Evolutionary conservation across 2,888 invertebrate species (phyloP), one percentile per base, ranked within the genome.

Genomic region (Hermodice carunculata): DNA sequence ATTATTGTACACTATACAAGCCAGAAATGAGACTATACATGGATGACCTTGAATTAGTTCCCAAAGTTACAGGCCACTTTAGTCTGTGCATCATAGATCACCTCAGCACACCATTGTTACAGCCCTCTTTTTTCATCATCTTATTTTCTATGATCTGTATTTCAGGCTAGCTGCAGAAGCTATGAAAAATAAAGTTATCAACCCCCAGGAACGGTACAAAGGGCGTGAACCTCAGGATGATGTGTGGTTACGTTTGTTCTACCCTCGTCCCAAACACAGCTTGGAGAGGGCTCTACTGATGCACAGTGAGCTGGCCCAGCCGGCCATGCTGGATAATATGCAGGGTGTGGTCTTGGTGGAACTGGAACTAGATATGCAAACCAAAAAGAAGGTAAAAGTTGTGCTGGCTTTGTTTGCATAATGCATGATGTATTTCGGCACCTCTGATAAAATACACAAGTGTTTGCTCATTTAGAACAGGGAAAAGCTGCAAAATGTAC

Each of bases 261-360:
- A 78, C 57, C 77, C 79, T 0, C 58, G 61, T 32, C 76, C 66
- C 4, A 61, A 56, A 29, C 76, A 68, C 46, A 46, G 75, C 2
- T 59, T 83, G 17, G 66, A 73, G 19, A 74, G 78, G 19, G 73
- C 77, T 14, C 49, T 84, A 3, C 63, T 64, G 1, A 75, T 71
- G 69, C 83, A 83, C 66, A 68, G 76, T 29, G 81, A 81, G 56
- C 76, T 76, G 62, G 81, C 81, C 0, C 70, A 76, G 29, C 82
- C 83, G 3, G 75, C 70, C 17, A 82, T 85, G 80, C 58, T 78
- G 4, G 71, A 83, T 64, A 78, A 78, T 34, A 52, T 76, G 61
- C 68, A 80, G 4, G 77, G 77, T 3, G 58, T 70, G n/a, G 29
- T 84, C 3, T 78, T 74, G 66, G 69, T 76, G 6, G 75, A 81